Percentiles rank a stretch among this genome's conserved stretches.
Conservation (phyloP, 1,140 invertebrate species). For the Drosophila subobscura region DNA sequence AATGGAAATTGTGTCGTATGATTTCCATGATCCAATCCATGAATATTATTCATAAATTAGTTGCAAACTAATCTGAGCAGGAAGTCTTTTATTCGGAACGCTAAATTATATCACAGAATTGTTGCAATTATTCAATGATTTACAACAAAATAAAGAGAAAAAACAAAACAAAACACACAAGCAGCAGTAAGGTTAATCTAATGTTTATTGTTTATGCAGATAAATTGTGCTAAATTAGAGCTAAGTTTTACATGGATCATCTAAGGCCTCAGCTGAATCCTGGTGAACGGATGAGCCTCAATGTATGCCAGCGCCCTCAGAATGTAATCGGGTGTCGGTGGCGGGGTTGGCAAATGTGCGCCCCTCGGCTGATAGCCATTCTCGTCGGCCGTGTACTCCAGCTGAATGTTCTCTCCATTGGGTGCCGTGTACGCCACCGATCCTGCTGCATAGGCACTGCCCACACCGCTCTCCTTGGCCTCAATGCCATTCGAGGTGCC, state of each 20-base stretch:
- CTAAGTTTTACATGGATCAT: conserved; percentile 6
- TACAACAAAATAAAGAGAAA: conserved; percentile 47
- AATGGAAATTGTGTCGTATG: conserved; percentile 51
- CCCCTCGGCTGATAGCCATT: conserved; percentile 90
- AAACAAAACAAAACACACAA: conserved; percentile 28
- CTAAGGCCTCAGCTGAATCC: conserved; percentile 64
- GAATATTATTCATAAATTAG: conserved; percentile 53
- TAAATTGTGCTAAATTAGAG: conserved; percentile 37
- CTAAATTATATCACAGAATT: conserved; percentile 66
- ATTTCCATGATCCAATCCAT: conserved; percentile 32
- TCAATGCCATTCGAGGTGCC: conserved; percentile 86
- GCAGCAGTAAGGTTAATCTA: conserved; percentile 13
- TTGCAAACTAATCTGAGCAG: conserved; percentile 57
- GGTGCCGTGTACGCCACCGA: conserved; percentile 68
- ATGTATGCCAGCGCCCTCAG: conserved; percentile 86
- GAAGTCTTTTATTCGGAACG: conserved; percentile 49
- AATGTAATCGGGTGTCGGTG: conserved; percentile 90
- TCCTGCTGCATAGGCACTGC: conserved; percentile 58
- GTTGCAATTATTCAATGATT: conserved; percentile 61
- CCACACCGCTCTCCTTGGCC: conserved; percentile 85
- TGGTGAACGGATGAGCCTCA: conserved; percentile 84
- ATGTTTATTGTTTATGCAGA: conserved; percentile 11
- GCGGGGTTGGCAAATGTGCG: conserved; percentile 90
- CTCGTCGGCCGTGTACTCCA: conserved; percentile 90
- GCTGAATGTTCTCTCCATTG: conserved; percentile 84